phyloP scores from a whole-genome alignment of 1,140 invertebrate species.

The Plutomurus gul region DNA sequence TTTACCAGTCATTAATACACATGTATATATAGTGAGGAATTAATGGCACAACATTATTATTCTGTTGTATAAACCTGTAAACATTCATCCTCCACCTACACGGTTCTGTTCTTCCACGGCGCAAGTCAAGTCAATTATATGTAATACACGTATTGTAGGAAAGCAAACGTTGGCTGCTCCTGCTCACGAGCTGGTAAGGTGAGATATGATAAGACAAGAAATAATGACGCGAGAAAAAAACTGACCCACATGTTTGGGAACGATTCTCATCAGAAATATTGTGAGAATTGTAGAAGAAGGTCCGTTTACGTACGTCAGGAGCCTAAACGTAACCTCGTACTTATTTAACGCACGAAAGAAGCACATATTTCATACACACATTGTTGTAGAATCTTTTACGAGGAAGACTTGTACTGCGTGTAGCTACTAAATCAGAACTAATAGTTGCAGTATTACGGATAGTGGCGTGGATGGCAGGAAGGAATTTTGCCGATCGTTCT shows the following conservation, averaged over 20 bases:
- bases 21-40: background rate
- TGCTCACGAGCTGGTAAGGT: slow-evolving; percentile 8
- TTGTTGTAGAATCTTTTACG: no score
- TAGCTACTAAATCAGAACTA: no score
- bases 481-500: background rate
- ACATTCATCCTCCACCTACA: no score
- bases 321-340: no score
- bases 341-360: no score
- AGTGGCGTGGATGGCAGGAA: background rate
- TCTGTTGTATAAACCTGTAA: background rate
- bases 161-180: background rate
- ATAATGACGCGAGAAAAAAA: slow-evolving; percentile 28
- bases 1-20: background rate
- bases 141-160: background rate
- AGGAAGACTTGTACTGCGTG: no score
- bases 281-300: slow-evolving; percentile 5
- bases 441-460: background rate
- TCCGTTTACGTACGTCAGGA: no score
- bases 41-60: background rate
- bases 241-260: slow-evolving; percentile 25
- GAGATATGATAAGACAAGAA: slow-evolving; percentile 24
- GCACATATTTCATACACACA: no score
- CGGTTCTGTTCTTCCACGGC: no score
- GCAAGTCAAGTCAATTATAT: background rate
- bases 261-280: slow-evolving; percentile 18